Percentiles rank a stretch among this genome's conserved stretches.
Evolutionary conservation across 1,140 invertebrate genomes (phyloP).

Genomic region (Plutomurus gul): DNA sequence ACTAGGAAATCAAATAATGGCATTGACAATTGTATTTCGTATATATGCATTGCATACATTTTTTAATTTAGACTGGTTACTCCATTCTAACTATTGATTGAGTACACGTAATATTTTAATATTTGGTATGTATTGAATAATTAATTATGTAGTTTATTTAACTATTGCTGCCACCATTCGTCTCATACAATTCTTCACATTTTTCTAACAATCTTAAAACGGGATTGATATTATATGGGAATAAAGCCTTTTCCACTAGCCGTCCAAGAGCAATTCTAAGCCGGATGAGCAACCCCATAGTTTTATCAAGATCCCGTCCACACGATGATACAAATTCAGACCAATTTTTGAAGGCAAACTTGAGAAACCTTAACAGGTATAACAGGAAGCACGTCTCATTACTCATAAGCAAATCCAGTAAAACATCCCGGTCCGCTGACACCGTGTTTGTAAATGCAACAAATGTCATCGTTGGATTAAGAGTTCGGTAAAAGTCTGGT

Average conservation of each 20-base stretch:
- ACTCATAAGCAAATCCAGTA: conserved; percentile 84
- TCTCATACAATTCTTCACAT: conserved; percentile 84
- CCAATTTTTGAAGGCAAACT: conserved; percentile 83
- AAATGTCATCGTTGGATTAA: conserved; percentile 74
- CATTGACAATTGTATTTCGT: too few species aligned
- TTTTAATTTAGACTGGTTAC: too few species aligned
- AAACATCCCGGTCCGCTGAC: conserved; percentile 77
- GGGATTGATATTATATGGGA: conserved; percentile 88
- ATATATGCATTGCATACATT: too few species aligned
- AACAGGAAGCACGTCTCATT: conserved; percentile 89
- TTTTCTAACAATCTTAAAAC: conserved; percentile 79
- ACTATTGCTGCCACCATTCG: conserved; percentile 61
- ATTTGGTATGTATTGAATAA: background rate
- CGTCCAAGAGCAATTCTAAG: conserved; percentile 78
- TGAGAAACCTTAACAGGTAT: conserved; percentile 82
- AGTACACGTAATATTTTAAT: background rate
- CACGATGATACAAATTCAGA: conserved; percentile 77
- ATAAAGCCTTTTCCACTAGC: conserved; percentile 78
- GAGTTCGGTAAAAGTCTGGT: conserved; percentile 69
- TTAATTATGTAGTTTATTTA: background rate
- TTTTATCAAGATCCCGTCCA: conserved; percentile 75
- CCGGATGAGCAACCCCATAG: conserved; percentile 80
- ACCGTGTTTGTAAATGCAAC: conserved; percentile 81
- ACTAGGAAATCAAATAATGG: too few species aligned
- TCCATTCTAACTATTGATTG: too few species aligned